These are phyloP conservation scores for Epinephelus lanceolatus DNA, from an alignment of 2,113 vertebrate genomes.

Conservation along the genomic window DNA sequence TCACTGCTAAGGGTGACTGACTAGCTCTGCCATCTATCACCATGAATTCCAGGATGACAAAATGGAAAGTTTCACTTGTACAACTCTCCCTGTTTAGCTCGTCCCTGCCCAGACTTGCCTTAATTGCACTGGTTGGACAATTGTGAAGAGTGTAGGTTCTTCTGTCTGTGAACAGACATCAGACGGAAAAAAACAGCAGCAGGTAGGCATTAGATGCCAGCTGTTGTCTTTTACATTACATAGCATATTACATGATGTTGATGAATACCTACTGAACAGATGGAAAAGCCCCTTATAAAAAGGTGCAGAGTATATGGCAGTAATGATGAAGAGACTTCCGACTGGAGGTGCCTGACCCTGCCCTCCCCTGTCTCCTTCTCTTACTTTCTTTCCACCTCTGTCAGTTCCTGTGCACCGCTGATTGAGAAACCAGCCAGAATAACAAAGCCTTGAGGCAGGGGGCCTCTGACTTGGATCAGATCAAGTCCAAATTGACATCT, in stretches of 20 bases:
- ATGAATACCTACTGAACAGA: conserved; percentile 56
- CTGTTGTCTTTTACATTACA: conserved; percentile 60
- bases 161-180: conserved; percentile 30
- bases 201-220: conserved; percentile 68
- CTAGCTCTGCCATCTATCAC: conserved; percentile 52
- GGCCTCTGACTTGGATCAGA: conserved; percentile 46
- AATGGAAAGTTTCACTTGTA: conserved; percentile 68
- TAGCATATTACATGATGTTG: conserved; percentile 26
- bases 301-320: background rate
- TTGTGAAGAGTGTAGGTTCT: conserved; percentile 19
- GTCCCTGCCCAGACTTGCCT: conserved; percentile 65
- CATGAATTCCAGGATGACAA: conserved; percentile 71
- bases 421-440: conserved; percentile 71
- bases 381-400: conserved; percentile 44
- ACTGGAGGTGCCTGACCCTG: conserved; percentile 1
- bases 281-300: conserved; percentile 64
- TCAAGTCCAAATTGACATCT: conserved; percentile 74
- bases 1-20: conserved; percentile 43
- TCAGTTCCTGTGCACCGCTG: conserved; percentile 37
- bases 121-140: conserved; percentile 53
- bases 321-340: conserved; percentile 38
- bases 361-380: conserved; percentile 10
- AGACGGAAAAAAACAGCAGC: conserved; percentile 42
- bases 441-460: conserved; percentile 50
- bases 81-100: conserved; percentile 28